Percentiles rank a stretch among this genome's conserved stretches.
phyloP scores from a whole-genome alignment of 2,797 vertebrate genomes.

The Mus spretus region DNA sequence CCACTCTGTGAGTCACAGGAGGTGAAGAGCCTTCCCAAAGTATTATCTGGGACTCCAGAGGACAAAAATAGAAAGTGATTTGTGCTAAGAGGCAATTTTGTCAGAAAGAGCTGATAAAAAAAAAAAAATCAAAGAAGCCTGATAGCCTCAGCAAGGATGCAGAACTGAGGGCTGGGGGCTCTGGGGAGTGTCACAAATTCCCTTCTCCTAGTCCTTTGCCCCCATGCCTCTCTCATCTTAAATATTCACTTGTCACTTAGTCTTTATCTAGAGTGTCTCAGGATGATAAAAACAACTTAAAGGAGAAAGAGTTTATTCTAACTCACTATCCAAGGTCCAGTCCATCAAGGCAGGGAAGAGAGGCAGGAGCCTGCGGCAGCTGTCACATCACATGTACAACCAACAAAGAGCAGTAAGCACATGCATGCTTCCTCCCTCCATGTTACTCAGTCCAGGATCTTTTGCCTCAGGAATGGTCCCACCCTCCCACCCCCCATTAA shows the following conservation, averaged over 20 bases:
- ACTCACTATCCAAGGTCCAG: background rate
- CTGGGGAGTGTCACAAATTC: background rate
- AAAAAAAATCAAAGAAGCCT: background rate
- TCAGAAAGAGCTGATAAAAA: background rate
- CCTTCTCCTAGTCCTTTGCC: background rate
- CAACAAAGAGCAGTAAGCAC: background rate
- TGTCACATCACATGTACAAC: background rate
- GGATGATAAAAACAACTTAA: background rate
- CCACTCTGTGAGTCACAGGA: background rate
- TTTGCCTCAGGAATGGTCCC: background rate
- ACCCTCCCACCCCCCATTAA: too few species aligned
- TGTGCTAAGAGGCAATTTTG: slow-evolving; percentile 27
- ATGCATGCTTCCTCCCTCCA: background rate
- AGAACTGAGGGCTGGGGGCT: background rate
- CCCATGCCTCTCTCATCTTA: background rate
- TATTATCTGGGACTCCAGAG: background rate
- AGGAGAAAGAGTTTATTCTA: background rate
- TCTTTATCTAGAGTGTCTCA: background rate
- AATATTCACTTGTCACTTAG: background rate
- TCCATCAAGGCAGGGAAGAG: background rate
- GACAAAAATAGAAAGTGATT: slow-evolving; percentile 35
- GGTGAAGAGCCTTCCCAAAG: background rate
- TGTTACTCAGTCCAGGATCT: background rate
- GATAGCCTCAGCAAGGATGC: background rate
- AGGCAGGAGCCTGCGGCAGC: background rate